Evolutionary conservation across 2,113 vertebrate species (phyloP).

Genomic region (Chloroceryle aenea): DNA sequence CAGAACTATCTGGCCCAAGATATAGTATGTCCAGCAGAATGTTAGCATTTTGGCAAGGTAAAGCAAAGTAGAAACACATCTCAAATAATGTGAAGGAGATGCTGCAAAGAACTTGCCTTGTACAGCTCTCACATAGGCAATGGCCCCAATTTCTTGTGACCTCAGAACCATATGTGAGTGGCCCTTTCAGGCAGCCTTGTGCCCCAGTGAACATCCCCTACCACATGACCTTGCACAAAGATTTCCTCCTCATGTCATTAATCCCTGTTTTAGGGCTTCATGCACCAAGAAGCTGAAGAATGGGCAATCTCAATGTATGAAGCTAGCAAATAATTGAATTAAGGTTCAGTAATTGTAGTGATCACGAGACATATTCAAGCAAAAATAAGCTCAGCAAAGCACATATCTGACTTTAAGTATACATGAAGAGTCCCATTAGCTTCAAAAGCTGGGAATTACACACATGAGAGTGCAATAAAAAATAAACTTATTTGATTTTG

Average conservation of each 20-base stretch:
- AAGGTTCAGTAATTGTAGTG: constrained; percentile 55
- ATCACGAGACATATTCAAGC: constrained; percentile 30
- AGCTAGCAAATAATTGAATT: constrained; percentile 59
- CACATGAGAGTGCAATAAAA: not conserved
- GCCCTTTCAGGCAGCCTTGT: not conserved
- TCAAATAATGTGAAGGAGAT: not conserved
- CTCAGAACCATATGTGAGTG: not conserved
- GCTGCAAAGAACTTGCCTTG: not conserved
- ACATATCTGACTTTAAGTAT: constrained; percentile 13
- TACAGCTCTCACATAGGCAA: not conserved
- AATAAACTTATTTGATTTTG: not conserved
- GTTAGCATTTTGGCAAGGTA: not conserved
- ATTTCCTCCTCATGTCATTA: constrained; percentile 7
- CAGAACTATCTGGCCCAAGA: not conserved
- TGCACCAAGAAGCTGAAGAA: not conserved
- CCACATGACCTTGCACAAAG: not conserved
- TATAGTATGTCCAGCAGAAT: not conserved
- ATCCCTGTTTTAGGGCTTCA: not conserved
- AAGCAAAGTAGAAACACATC: not conserved
- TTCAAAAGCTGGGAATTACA: constrained; percentile 27
- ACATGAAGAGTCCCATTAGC: constrained; percentile 46
- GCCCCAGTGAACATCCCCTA: not conserved
- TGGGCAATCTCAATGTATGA: constrained; percentile 14
- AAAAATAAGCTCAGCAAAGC: constrained; percentile 52
- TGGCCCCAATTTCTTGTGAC: not conserved